Percentiles rank a stretch among this genome's conserved stretches.
These are phyloP conservation scores for Mechanitis messenoides DNA, from an alignment of 2,888 invertebrate genomes.

Conservation along the genomic window DNA sequence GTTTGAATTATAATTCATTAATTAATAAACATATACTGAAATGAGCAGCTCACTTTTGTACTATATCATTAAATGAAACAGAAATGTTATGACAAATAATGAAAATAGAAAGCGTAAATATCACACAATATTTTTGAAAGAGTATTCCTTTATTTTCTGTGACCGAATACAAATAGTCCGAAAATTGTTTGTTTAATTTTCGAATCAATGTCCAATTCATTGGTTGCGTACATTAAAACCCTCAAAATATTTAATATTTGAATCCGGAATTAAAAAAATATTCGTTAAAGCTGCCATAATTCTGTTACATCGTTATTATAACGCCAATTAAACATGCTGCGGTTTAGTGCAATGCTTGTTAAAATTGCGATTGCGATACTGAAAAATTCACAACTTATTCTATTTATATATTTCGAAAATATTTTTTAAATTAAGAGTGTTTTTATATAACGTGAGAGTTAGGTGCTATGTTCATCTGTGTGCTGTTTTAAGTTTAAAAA, in stretches of 20 bases:
- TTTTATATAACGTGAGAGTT: background rate
- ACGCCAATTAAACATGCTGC: constrained; percentile 63
- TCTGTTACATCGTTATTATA: constrained; percentile 70
- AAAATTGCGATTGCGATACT: constrained; percentile 40
- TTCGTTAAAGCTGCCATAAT: constrained; percentile 41
- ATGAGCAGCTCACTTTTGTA: too few relatives aligned
- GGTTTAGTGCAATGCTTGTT: constrained; percentile 44
- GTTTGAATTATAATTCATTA: too few relatives aligned
- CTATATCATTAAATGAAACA: too few relatives aligned
- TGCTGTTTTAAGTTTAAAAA: background rate
- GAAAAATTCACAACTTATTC: constrained; percentile 15
- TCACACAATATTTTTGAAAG: too few relatives aligned
- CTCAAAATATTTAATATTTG: constrained; percentile 12
- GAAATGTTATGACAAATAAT: too few relatives aligned
- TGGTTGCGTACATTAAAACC: constrained; percentile 6
- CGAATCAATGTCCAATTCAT: constrained; percentile 6
- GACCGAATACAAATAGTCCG: background rate
- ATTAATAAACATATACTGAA: too few relatives aligned
- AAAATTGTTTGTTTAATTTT: constrained; percentile 1
- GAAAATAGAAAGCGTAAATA: too few relatives aligned
- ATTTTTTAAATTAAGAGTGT: background rate
- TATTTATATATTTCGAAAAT: constrained; percentile 7
- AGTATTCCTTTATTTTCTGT: background rate
- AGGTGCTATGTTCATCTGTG: background rate
- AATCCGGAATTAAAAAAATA: constrained; percentile 18